phyloP scores from a whole-genome alignment of 2,797 vertebrate genomes.

The Rhinella marina region DNA sequence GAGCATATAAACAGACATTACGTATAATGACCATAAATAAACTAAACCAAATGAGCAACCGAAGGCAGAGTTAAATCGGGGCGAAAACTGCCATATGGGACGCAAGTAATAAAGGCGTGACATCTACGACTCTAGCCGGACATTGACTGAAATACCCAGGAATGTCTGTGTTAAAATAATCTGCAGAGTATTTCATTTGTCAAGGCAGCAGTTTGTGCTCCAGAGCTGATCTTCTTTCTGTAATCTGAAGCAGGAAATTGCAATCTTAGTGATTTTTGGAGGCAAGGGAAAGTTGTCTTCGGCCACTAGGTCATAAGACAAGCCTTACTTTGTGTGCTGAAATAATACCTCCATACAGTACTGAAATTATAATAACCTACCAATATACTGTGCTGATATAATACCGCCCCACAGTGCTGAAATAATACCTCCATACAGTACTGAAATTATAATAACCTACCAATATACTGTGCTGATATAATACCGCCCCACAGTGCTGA shows the following conservation, averaged over 20 bases:
- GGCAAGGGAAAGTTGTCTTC: too few relatives aligned
- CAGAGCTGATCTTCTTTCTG: background rate
- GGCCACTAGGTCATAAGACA: too few relatives aligned
- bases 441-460: too few relatives aligned
- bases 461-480: too few relatives aligned
- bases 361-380: too few relatives aligned
- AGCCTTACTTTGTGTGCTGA: too few relatives aligned
- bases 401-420: too few relatives aligned
- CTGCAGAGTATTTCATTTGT: background rate
- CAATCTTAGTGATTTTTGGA: background rate
- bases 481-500: too few relatives aligned
- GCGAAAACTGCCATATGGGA: background rate
- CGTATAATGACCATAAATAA: slow-evolving; percentile 45
- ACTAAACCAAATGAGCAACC: slow-evolving; percentile 35
- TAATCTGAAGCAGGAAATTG: background rate
- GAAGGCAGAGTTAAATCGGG: slow-evolving; percentile 13
- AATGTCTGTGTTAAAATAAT: background rate
- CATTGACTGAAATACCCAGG: background rate
- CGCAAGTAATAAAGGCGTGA: background rate
- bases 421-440: too few relatives aligned
- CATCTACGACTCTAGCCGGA: background rate
- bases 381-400: too few relatives aligned
- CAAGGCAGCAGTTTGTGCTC: background rate
- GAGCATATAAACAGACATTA: slow-evolving; percentile 43
- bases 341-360: too few relatives aligned